phyloP scores from a whole-genome alignment of 2,888 invertebrate species.

The Leptopterna dolabrata region DNA sequence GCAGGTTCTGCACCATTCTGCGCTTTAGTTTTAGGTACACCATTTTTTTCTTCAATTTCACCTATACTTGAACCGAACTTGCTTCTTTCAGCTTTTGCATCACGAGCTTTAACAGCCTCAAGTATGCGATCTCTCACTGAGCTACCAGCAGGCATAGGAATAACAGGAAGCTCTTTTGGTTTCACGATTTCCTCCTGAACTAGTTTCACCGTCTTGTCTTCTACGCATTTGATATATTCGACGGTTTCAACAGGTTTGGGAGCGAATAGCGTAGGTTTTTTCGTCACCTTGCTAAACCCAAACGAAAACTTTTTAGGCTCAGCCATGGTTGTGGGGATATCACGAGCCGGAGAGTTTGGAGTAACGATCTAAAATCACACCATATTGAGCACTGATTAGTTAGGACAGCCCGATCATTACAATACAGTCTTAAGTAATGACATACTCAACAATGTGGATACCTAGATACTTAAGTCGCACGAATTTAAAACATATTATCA shows the following conservation, averaged over 20 bases:
- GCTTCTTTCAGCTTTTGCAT: background rate
- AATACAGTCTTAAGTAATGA: too few species aligned
- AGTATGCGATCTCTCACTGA: constrained; percentile 56
- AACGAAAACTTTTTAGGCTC: constrained; percentile 72
- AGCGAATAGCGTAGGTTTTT: constrained; percentile 67
- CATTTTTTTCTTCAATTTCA: background rate
- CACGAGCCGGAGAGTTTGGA: background rate
- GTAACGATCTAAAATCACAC: background rate
- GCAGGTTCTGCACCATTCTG: background rate
- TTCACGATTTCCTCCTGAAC: constrained; percentile 72
- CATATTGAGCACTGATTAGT: background rate
- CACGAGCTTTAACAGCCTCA: constrained; percentile 55
- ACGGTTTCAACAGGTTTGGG: constrained; percentile 66
- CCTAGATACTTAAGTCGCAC: too few species aligned
- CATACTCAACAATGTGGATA: too few species aligned
- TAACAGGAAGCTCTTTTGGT: constrained; percentile 57
- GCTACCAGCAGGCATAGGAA: constrained; percentile 59
- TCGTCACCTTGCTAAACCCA: constrained; percentile 80
- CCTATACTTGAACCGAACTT: background rate
- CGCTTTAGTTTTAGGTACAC: background rate
- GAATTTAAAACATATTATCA: too few species aligned
- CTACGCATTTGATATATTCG: constrained; percentile 83
- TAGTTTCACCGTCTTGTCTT: constrained; percentile 81
- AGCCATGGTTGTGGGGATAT: constrained; percentile 19
- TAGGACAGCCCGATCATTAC: too few species aligned